These are phyloP conservation scores for Lacerta agilis DNA, from an alignment of 2,797 vertebrate species.

Conservation along the genomic window DNA sequence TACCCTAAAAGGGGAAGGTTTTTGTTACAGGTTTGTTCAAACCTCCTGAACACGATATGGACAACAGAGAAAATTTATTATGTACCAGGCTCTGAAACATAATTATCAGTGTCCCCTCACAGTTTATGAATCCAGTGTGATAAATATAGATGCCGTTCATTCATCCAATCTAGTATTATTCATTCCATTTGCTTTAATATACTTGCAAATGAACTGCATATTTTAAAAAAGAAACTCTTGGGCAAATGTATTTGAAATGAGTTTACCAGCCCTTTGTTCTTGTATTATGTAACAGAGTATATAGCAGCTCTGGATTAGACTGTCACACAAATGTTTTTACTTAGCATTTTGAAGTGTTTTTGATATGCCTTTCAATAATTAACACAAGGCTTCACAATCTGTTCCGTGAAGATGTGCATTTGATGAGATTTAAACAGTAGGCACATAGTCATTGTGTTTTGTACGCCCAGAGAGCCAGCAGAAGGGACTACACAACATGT, in stretches of 20 bases:
- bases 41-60: background rate
- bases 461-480: background rate
- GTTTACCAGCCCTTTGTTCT: background rate
- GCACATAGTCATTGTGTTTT: conserved; percentile 22
- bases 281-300: conserved; percentile 17
- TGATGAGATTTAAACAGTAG: background rate
- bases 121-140: background rate
- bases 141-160: background rate
- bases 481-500: conserved; percentile 21
- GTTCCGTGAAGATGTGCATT: background rate
- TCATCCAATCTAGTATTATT: conserved; percentile 1
- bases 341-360: conserved; percentile 20
- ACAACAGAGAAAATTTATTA: background rate
- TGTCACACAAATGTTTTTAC: background rate
- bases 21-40: background rate
- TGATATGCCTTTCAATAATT: conserved; percentile 10
- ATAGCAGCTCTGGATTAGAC: background rate
- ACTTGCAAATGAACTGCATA: background rate
- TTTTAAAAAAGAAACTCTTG: background rate
- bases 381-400: conserved; percentile 27
- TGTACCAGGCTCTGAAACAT: background rate
- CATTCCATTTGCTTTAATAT: background rate
- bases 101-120: background rate
- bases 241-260: background rate
- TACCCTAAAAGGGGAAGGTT: background rate